Base-by-base conservation (phyloP, 1,140 invertebrate genomes). In the Prorops nasuta region DNA sequence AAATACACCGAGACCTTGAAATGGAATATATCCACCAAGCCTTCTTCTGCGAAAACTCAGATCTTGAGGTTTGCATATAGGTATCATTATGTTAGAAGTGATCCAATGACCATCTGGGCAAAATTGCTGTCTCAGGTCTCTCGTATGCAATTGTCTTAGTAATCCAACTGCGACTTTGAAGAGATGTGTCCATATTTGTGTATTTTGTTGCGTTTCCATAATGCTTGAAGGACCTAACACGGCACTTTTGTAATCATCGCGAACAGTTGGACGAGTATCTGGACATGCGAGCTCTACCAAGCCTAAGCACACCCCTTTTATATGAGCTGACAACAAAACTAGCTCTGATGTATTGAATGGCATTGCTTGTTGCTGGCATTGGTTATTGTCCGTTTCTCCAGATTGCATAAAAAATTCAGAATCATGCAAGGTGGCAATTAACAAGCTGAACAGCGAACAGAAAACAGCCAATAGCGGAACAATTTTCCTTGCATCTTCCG, bases 221-320 rank as follows among this genome's bases (percentile, higher is more conserved):
- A 69, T 45, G 0, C 61, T 56, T 0, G 68, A 64, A 12, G 66
- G 63, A 1, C 76, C 74, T 0, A 78, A 44, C 0, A 77, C 68
- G 0, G 80, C 77, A 22, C 59, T 78, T 35, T 70, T 74, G 43
- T 78, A 75, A 52, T 72, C 70, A n/a, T 80, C 74, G 20, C 71
- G 67, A 7, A 84, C 66, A 8, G 73, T 79, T 0, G 84, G 83
- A 54, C 86, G 78, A 0, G 84, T 84, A 66, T 94, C 92, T 0
- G 93, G 92, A 74, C 92, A 94, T 0, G 92, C 92, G 17, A 96
- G 75, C 63, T 96, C 92, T 1, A 97, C 90, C 1, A 97, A 79
- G 9, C 92, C 92, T 10, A 95, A 77, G 58, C 92, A 92, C 1
- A 94, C 86, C 55, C 92, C 90, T 49, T 90, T 88, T 1, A 91